phyloP scores from a whole-genome alignment of 2,888 invertebrate species.

The Caenorhabditis panamensis region DNA sequence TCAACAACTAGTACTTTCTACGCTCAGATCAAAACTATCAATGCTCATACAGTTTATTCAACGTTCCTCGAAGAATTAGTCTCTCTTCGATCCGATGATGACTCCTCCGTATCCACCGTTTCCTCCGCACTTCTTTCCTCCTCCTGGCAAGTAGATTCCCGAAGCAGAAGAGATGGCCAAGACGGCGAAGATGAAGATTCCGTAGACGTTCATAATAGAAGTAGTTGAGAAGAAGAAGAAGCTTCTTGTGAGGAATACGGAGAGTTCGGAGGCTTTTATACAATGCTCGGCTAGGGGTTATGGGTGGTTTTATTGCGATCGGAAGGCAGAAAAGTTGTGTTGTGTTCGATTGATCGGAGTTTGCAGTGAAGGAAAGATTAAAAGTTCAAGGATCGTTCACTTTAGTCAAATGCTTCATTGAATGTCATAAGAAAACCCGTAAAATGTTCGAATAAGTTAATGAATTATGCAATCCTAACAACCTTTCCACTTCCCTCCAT shows the following conservation, averaged over 20 bases:
- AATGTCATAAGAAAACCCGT: neutral
- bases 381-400: too few relatives aligned
- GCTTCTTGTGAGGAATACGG: neutral
- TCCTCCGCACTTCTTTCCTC: slow-evolving; percentile 25
- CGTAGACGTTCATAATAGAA: slow-evolving; percentile 41
- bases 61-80: too few relatives aligned
- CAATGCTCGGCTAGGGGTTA: too few relatives aligned
- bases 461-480: slow-evolving; percentile 7
- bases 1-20: too few relatives aligned
- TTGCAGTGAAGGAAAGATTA: too few relatives aligned
- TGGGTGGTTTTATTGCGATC: too few relatives aligned
- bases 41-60: too few relatives aligned
- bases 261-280: too few relatives aligned
- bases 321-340: too few relatives aligned
- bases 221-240: slow-evolving; percentile 20
- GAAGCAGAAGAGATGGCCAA: slow-evolving; percentile 41
- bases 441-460: slow-evolving; percentile 2
- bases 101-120: slow-evolving; percentile 24
- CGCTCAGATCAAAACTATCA: too few relatives aligned
- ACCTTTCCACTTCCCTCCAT: slow-evolving; percentile 10
- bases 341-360: too few relatives aligned
- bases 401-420: too few relatives aligned
- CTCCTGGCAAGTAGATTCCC: slow-evolving; percentile 20
- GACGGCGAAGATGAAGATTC: slow-evolving; percentile 35
- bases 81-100: slow-evolving; percentile 32